These are phyloP conservation scores for Drosophila kurseongensis DNA, from an alignment of 1,140 invertebrate genomes.

Conservation along the genomic window DNA sequence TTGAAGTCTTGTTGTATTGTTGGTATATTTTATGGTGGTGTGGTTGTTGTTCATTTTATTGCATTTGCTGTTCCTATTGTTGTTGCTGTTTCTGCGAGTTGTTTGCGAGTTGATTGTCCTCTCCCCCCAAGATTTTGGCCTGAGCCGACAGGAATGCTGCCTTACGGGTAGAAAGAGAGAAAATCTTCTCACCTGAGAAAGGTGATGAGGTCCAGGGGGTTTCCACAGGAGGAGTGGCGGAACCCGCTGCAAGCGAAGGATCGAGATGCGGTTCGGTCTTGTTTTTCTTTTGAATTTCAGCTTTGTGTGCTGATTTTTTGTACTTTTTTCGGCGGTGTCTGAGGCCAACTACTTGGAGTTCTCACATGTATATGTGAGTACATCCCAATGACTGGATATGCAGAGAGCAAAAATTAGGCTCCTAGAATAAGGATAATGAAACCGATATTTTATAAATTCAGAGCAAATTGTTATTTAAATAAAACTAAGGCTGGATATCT, in stretches of 20 bases:
- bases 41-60: not conserved
- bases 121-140: constrained; percentile 76
- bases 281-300: constrained; percentile 75
- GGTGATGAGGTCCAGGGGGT: not conserved
- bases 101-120: constrained; percentile 76
- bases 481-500: too few relatives aligned
- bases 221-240: constrained; percentile 11
- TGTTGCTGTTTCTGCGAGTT: constrained; percentile 40
- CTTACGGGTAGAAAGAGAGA: constrained; percentile 70
- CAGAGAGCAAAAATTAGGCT: not conserved
- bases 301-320: constrained; percentile 45
- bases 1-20: not conserved
- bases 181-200: constrained; percentile 72
- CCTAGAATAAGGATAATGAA: not conserved
- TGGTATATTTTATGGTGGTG: not conserved
- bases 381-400: constrained; percentile 11
- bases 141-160: constrained; percentile 69
- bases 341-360: constrained; percentile 37
- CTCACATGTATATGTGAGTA: constrained; percentile 32
- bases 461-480: too few relatives aligned
- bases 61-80: constrained; percentile 3
- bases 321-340: constrained; percentile 34
- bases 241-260: constrained; percentile 35
- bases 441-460: not conserved
- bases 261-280: constrained; percentile 55